These are phyloP conservation scores for Prionailurus bengalensis DNA, from an alignment of 2,113 vertebrate species.

Conservation along the genomic window DNA sequence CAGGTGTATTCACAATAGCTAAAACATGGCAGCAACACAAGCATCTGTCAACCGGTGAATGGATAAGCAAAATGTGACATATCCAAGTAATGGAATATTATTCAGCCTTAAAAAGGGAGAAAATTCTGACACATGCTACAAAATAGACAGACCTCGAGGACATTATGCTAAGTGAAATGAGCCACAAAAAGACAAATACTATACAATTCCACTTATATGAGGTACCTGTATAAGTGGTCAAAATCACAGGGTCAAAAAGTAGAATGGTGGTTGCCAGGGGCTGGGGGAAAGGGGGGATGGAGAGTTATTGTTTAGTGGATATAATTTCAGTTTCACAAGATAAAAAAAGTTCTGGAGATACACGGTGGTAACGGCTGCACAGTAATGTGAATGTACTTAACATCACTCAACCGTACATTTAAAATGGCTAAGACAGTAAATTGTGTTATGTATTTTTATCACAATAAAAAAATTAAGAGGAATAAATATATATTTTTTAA, in stretches of 20 bases:
- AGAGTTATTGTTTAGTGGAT: neutral
- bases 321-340: neutral
- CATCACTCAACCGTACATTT: neutral
- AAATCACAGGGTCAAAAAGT: neutral
- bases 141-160: neutral
- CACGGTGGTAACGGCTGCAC: neutral
- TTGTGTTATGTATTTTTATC: neutral
- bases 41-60: neutral
- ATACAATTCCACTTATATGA: neutral
- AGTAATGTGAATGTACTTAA: neutral
- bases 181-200: neutral
- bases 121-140: neutral
- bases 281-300: too few species aligned
- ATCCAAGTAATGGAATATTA: neutral
- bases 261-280: neutral
- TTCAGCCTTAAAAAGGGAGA: neutral
- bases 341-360: neutral
- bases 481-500: neutral
- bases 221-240: neutral
- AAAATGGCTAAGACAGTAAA: neutral
- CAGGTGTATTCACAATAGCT: neutral
- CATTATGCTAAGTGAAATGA: neutral
- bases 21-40: neutral
- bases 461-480: slow-evolving; percentile 5
- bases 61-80: neutral